Percentiles rank a stretch among this genome's conserved stretches.
Conservation (phyloP, 1,140 invertebrate species). For the Colletes latitarsis region DNA sequence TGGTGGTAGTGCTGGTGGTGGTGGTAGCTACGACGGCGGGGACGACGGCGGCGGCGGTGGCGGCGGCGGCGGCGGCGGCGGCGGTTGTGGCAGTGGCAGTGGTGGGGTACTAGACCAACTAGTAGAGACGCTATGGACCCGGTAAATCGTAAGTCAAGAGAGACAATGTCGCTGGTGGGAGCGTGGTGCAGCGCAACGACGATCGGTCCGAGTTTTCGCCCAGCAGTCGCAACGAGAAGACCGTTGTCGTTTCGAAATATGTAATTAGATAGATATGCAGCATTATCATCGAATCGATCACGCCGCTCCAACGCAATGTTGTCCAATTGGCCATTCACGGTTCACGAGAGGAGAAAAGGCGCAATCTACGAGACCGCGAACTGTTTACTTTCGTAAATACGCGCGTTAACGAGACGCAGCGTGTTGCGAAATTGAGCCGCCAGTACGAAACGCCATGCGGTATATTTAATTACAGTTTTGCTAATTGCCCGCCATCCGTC, state of each 20-base stretch:
- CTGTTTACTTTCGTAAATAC: too few species aligned
- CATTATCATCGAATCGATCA: too few species aligned
- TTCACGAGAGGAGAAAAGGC: background rate
- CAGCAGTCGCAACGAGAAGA: conserved; percentile 52
- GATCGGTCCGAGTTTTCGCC: conserved; percentile 59
- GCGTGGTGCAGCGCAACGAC: conserved; percentile 38
- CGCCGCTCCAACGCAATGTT: too few species aligned
- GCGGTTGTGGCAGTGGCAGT: background rate
- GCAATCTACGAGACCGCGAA: too few species aligned
- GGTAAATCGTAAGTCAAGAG: conserved; percentile 15
- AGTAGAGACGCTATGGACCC: conserved; percentile 41
- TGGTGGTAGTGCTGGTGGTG: conserved; percentile 48
- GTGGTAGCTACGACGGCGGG: conserved; percentile 42
- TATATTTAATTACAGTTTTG: conserved; percentile 72
- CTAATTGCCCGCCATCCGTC: conserved; percentile 61
- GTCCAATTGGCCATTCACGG: too few species aligned
- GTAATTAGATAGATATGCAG: background rate
- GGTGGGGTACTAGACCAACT: conserved; percentile 17
- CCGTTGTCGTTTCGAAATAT: background rate
- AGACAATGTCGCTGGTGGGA: conserved; percentile 59
- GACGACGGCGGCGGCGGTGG: conserved; percentile 44
- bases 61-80: conserved; percentile 1
- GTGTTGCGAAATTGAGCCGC: too few species aligned
- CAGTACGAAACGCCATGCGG: conserved; percentile 55
- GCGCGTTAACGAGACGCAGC: too few species aligned